Base-by-base conservation (phyloP, 2,113 vertebrate species). In the Mormyrus iriodes region DNA sequence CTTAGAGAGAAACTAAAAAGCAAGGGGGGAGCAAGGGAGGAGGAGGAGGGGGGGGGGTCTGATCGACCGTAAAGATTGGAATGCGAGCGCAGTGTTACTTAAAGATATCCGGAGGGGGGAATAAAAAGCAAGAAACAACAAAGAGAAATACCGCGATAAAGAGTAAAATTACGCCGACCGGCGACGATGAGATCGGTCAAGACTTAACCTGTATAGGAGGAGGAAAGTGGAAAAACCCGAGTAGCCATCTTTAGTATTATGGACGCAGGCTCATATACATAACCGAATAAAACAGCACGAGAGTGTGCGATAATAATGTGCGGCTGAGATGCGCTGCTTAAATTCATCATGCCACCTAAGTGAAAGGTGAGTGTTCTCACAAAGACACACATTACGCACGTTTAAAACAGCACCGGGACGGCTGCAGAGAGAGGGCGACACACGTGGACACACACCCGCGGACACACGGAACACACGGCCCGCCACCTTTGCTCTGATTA, bases 51-150 rank as follows among this genome's bases (percentile, higher is more conserved):
- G 51, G 51, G 51, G 69, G 69, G 13, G 27, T 49, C 86, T 55
- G 90, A 86, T 92, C 90, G 85, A 90, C 91, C 93, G 91, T 94
- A 93, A 93, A 91, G 92, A 93, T 90, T 93, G 52, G 73, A 91
- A 79, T 53, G 83, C 84, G 88, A 3, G 89, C 91, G 93, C 93
- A 93, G 88, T 88, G 10, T 65, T 65, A 65, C 61, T 65, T 87
- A 55, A 55, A 61, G 52, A 39, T 61, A 3, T 83, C 42, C 61
- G 24, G 51, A 10, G 10, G 15, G 15, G 15, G 31, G 15, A 12
- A 44, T 10, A 61, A 87, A 31, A 4, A 0, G 58, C 15, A 51
- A 27, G 58, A 19, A 42, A 2, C 3, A 19, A 86, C 31, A 21
- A 44, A 48, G 73, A 79, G 17, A 42, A 79, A 79, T 17, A 42